These are phyloP conservation scores for Gymnoscopelus microlampas DNA, from an alignment of 2,797 vertebrate genomes.

Conservation along the genomic window DNA sequence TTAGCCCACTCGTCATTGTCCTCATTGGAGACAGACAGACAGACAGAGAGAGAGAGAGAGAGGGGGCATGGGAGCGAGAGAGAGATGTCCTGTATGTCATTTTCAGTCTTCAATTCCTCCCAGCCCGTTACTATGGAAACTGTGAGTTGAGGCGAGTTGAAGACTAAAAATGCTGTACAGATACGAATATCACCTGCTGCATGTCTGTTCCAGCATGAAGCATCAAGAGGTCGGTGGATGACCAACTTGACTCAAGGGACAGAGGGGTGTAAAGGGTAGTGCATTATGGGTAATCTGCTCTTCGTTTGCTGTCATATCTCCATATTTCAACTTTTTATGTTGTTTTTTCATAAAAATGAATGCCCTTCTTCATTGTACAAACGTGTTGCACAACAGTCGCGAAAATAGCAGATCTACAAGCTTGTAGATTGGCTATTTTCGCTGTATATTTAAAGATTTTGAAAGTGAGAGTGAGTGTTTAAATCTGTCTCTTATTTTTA, in stretches of 20 bases:
- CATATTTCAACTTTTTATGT: no score
- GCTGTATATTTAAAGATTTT: no score
- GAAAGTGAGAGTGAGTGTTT: no score
- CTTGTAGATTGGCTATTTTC: no score
- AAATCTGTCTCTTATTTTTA: no score
- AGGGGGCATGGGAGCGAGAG: conserved; percentile 10
- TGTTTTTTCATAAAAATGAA: no score
- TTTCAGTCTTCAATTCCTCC: conserved; percentile 94
- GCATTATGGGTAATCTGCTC: conserved; percentile 46
- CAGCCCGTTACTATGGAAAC: conserved; percentile 89
- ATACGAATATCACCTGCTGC: conserved; percentile 81
- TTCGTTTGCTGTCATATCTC: no score
- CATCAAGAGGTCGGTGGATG: neutral
- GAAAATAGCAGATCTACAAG: no score
- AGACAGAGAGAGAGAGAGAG: neutral
- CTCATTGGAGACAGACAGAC: conserved; percentile 11
- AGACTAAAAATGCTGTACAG: conserved; percentile 93
- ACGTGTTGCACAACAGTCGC: no score
- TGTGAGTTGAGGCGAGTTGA: conserved; percentile 92
- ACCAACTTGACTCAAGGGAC: no score
- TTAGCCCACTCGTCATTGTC: conserved; percentile 30
- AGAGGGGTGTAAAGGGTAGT: neutral
- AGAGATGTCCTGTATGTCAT: conserved; percentile 88
- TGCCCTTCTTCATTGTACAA: no score
- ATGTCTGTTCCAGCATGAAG: conserved; percentile 39